phyloP scores from a whole-genome alignment of 2,888 invertebrate species.

The Phrixothrix hirtus region DNA sequence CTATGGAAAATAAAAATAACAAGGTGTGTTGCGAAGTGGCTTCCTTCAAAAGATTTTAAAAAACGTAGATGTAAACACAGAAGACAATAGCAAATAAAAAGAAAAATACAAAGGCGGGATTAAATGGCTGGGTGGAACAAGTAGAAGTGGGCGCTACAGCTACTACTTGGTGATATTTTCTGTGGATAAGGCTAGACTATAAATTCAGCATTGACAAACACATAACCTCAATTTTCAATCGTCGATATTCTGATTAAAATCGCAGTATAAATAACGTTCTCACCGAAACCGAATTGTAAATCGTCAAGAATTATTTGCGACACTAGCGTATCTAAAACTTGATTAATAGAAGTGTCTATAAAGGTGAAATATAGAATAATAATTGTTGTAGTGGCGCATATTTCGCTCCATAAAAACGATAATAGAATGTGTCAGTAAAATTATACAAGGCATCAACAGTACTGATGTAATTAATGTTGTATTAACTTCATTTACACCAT shows the following conservation, averaged over 20 bases:
- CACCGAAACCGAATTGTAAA: slow-evolving; percentile 7
- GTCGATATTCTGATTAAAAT: slow-evolving; percentile 24
- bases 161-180: slow-evolving; percentile 40
- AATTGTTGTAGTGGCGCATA: slow-evolving; percentile 9
- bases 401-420: slow-evolving; percentile 21
- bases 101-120: slow-evolving; percentile 34
- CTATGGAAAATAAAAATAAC: not conserved
- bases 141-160: slow-evolving; percentile 38
- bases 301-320: slow-evolving; percentile 1
- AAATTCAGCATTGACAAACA: slow-evolving; percentile 37
- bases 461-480: slow-evolving; percentile 32
- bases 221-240: slow-evolving; percentile 36
- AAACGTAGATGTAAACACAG: slow-evolving; percentile 9
- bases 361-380: slow-evolving; percentile 14
- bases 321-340: slow-evolving; percentile 1
- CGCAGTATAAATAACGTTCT: slow-evolving; percentile 16
- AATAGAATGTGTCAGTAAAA: slow-evolving; percentile 26
- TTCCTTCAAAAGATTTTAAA: not conserved
- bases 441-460: slow-evolving; percentile 20
- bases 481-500: slow-evolving; percentile 34
- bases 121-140: slow-evolving; percentile 35
- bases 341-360: slow-evolving; percentile 5
- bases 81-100: slow-evolving; percentile 22
- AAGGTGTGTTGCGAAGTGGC: not conserved
- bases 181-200: slow-evolving; percentile 36